Evolutionary conservation across 2,888 invertebrate species (phyloP).

Genomic region (Polyploca ridens): DNA sequence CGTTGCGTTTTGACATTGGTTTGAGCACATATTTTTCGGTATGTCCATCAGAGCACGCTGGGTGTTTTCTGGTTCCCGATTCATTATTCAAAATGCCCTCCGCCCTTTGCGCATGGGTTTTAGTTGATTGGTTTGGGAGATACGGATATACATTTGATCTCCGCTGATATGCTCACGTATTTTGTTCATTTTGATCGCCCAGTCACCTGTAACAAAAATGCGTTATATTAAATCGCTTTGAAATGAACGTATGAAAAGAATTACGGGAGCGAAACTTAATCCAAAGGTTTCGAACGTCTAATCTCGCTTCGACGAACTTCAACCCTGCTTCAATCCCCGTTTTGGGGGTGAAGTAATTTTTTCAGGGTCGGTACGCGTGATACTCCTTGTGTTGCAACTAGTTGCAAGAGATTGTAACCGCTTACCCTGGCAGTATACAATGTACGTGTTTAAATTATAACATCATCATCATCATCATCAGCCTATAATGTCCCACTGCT

Average conservation of each 20-base stretch:
- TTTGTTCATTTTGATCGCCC: slow-evolving; percentile 21
- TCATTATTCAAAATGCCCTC: slow-evolving; percentile 36
- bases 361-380: no score
- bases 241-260: slow-evolving; percentile 1
- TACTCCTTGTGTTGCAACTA: no score
- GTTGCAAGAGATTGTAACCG: no score
- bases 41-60: slow-evolving; percentile 28
- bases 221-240: slow-evolving; percentile 23
- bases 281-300: not conserved
- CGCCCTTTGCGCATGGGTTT: slow-evolving; percentile 12
- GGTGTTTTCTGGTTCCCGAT: slow-evolving; percentile 29
- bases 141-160: slow-evolving; percentile 15
- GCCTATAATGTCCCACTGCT: no score
- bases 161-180: slow-evolving; percentile 13
- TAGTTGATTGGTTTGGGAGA: slow-evolving; percentile 26
- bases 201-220: slow-evolving; percentile 33
- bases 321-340: no score
- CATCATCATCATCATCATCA: no score
- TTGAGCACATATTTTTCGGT: slow-evolving; percentile 36
- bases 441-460: no score
- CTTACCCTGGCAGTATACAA: no score
- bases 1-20: slow-evolving; percentile 59
- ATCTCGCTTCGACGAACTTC: no score
- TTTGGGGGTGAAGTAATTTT: no score
- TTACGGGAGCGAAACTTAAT: not conserved